Evolutionary conservation across 2,888 invertebrate species (phyloP), one percentile per base, ranked within the genome.

Genomic region (Neria commutata): DNA sequence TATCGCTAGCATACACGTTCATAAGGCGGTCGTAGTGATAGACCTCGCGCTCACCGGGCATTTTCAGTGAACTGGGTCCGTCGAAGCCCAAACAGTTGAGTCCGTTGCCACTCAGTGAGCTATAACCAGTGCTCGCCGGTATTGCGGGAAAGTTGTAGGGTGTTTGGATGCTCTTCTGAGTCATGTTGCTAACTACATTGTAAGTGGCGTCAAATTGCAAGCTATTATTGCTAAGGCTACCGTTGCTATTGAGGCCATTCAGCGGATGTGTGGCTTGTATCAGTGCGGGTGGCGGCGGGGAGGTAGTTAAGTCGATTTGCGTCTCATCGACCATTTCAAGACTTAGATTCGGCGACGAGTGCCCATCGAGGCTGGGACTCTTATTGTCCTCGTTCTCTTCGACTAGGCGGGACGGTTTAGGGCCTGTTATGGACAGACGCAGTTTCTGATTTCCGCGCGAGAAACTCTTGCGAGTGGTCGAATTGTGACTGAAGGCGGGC

Each of bases 391-490:
- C 79, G 23, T 67, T 72, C 64, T 81, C 79, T 63, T 82, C 80
- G 5, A 76, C 67, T 8, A 79, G 69, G 37, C 74, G 72, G 21
- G 71, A 70, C 26, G 75, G 74, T 64, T 78, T 79, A 1, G 75
- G 64, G 14, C 75, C 73, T 19, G 76, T 76, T 26, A 81, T 69
- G 0, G 82, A 81, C 19, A 82, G 65, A 1, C 80, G 71, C 40
- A 81, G 68, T 67, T 81, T 82, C 67, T 79, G 80, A 65, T 76
- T 79, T 40, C 80, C 81, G 14, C 80, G 75, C 11, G 88, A 88
- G 73, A 91, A 91, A 76, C 90, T 91, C 75, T 89, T 90, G 47
- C 91, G 83, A 57, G 88, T 83, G 53, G 87, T 87, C 74, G 88
- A 87, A 63, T 89, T 88, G 66, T 87, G 87, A 63, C 83, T 84